Base-by-base conservation (phyloP, 2,888 invertebrate species). In the Ischnura elegans region DNA sequence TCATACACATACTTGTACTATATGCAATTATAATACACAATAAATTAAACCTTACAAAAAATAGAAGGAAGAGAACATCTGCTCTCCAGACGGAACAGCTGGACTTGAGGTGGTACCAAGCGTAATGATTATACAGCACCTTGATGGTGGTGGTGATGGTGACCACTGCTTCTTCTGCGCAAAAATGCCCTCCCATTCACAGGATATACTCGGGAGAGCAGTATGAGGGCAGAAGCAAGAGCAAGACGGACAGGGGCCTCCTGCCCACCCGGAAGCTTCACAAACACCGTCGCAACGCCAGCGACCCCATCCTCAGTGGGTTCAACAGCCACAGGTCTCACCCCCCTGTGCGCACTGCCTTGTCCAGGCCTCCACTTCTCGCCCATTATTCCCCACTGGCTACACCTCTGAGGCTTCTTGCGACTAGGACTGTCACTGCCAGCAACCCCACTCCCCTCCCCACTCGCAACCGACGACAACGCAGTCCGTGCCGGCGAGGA, bases 241-340 rank as follows among this genome's bases (percentile, higher is more conserved):
- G 98, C 98, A 95, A 98, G 96, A 95, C 98, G 97, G 47, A 98
- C 97, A 0, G 98, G 98, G 87, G 98, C 98, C 94, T 97, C 97
- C 55, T 97, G 96, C 0, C 98, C 98, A 61, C 99, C 99, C 0
- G 99, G 99, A 95, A 99, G 96, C 95, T 98, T 98, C 94, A 99
- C 98, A 95, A 99, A 97, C 87, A 99, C 98, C 0, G 99, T 98
- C 94, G 98, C 98, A 93, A 99, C 98, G n/a, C 98, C 99, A 25
- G 99, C 98, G 85, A 98, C 97, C 61, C 98, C 98, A 96, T 99
- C 99, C 94, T 97, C 97, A 0, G 98, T 98, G 43, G 99, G 98
- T 96, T 99, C 99, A 93, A 99, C 97, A 85, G 99, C 99, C 94
- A 99, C 97, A 76, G 99, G 98, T 94, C 98, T 97, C 94, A 98